Conservation (phyloP, 2,888 invertebrate species). For the Tenthredo scrophulariae region DNA sequence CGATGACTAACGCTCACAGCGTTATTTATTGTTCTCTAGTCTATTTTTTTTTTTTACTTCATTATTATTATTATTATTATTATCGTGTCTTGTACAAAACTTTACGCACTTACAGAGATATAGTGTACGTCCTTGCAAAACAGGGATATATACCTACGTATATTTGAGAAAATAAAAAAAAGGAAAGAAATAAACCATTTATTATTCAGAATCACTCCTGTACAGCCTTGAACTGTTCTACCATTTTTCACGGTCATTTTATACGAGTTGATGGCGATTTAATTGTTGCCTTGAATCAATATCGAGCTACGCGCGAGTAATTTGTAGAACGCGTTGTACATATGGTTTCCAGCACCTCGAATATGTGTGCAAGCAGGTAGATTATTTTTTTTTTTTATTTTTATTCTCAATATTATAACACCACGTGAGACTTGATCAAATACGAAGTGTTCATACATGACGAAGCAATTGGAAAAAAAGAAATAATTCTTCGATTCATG, state of each 20-base stretch:
- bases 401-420: not conserved
- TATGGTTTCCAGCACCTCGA: not conserved
- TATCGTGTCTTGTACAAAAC: not conserved
- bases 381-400: not conserved
- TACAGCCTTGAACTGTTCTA: slow-evolving; percentile 40
- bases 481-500: slow-evolving; percentile 3
- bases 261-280: slow-evolving; percentile 8
- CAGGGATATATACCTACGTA: not conserved
- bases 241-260: slow-evolving; percentile 39
- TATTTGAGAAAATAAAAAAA: not conserved
- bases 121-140: not conserved
- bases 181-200: not conserved
- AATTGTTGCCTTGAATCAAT: slow-evolving; percentile 41
- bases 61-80: not conserved
- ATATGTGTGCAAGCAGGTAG: not conserved
- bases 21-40: not conserved
- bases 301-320: not conserved
- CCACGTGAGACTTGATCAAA: not conserved
- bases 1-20: not conserved
- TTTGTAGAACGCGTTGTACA: not conserved
- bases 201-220: slow-evolving; percentile 36
- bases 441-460: not conserved
- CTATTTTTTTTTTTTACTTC: not conserved
- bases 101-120: not conserved
- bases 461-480: not conserved